These are phyloP conservation scores for Montipora cactus DNA, from an alignment of 64 coral and sea anemone species.

Conservation along the genomic window DNA sequence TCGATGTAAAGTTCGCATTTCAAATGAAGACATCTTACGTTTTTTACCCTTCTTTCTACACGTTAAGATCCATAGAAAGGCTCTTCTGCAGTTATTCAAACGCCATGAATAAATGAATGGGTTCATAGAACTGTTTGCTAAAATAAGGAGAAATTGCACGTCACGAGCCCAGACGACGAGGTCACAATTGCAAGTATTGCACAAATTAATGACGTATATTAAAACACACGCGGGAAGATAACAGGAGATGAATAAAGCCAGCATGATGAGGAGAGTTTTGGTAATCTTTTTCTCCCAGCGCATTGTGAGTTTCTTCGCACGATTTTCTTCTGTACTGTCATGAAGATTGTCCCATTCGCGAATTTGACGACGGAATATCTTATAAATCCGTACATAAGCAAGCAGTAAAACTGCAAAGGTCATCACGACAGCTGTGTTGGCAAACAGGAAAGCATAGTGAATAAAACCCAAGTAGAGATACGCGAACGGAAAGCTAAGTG, in stretches of 20 bases:
- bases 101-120: constrained; percentile 93
- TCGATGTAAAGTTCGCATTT: constrained; percentile 1
- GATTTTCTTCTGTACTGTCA: constrained; percentile 73
- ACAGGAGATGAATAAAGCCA: constrained; percentile 76
- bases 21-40: constrained; percentile 51
- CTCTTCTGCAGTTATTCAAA: constrained; percentile 61
- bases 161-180: constrained; percentile 81
- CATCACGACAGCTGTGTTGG: constrained; percentile 83
- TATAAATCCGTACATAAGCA: constrained; percentile 87
- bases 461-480: constrained; percentile 87
- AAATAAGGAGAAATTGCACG: constrained; percentile 85
- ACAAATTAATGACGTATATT: constrained; percentile 90
- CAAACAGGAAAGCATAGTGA: constrained; percentile 86
- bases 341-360: constrained; percentile 82
- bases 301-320: constrained; percentile 65
- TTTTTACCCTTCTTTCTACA: constrained; percentile 74
- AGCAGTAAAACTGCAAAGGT: constrained; percentile 83
- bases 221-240: constrained; percentile 78
- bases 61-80: constrained; percentile 81
- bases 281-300: constrained; percentile 87
- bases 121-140: constrained; percentile 86
- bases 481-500: constrained; percentile 79
- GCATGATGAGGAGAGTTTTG: constrained; percentile 90
- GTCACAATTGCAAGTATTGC: constrained; percentile 71
- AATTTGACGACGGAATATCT: constrained; percentile 85